Evolutionary conservation across 1,140 invertebrate genomes (phyloP).

Genomic region (Aplysia californica): DNA sequence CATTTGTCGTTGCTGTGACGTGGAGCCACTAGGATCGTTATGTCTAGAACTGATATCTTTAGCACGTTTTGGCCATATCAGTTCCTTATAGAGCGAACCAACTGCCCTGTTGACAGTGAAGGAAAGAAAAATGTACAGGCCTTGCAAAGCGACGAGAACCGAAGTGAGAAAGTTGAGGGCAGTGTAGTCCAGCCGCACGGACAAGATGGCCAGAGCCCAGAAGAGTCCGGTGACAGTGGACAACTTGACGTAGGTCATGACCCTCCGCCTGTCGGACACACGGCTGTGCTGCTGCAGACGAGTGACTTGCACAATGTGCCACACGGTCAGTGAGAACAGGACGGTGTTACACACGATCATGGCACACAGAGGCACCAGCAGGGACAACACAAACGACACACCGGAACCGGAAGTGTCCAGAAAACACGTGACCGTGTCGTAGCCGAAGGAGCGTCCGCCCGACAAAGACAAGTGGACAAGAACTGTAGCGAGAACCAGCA

Average conservation of each 20-base stretch:
- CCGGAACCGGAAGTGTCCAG: background rate
- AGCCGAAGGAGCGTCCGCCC: background rate
- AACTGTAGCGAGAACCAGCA: conserved; percentile 4
- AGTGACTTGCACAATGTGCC: conserved; percentile 1
- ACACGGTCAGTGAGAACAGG: conserved; percentile 16
- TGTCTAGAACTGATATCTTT: too few species aligned
- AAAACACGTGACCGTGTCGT: conserved; percentile 1
- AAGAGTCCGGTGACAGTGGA: conserved; percentile 13
- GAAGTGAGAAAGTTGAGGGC: background rate
- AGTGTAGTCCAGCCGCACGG: background rate
- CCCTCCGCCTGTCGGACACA: background rate
- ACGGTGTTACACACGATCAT: conserved; percentile 7
- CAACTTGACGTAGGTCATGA: conserved; percentile 26
- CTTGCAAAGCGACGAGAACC: background rate
- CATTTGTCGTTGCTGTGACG: too few species aligned
- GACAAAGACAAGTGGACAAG: background rate
- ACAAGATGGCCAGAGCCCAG: conserved; percentile 7
- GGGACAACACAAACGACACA: background rate
- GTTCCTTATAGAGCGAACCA: background rate
- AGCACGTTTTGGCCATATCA: too few species aligned
- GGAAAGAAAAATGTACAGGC: background rate
- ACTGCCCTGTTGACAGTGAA: background rate
- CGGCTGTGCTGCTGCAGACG: background rate
- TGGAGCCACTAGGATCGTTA: too few species aligned
- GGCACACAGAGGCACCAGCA: conserved; percentile 4